A percentile compares a stretch with the other conserved stretches of the same genome.
phyloP scores from a whole-genome alignment of 2,888 invertebrate species.

The Brachyptera risi region DNA sequence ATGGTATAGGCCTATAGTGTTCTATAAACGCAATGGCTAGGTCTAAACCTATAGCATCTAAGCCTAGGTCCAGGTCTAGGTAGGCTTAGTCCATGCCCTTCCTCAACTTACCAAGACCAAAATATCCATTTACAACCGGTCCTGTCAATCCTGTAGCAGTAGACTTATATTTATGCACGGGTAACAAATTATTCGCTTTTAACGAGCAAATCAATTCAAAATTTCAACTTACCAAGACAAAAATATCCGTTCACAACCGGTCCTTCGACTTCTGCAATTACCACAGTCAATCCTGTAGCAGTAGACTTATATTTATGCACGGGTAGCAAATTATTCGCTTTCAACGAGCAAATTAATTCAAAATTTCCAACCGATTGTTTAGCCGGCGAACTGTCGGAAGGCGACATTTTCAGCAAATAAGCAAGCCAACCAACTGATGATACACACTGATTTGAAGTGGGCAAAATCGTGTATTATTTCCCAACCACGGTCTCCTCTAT shows the following conservation, averaged over 20 bases:
- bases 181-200: constrained; percentile 67
- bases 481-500: no score
- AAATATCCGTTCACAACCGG: constrained; percentile 88
- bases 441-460: no score
- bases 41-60: no score
- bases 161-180: constrained; percentile 76
- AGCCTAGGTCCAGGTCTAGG: no score
- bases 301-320: constrained; percentile 76
- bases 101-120: constrained; percentile 69
- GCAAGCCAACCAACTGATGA: no score
- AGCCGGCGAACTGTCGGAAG: constrained; percentile 43
- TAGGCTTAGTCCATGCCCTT: no score
- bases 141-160: constrained; percentile 77
- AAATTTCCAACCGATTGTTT: constrained; percentile 45
- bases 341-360: constrained; percentile 57
- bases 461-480: no score
- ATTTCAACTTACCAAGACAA: constrained; percentile 63
- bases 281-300: constrained; percentile 74
- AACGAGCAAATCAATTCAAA: constrained; percentile 58
- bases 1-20: no score
- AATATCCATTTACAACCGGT: constrained; percentile 84
- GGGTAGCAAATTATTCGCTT: constrained; percentile 68
- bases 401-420: no score
- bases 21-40: no score
- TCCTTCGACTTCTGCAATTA: constrained; percentile 81